A percentile compares a stretch with the other conserved stretches of the same genome.
Conservation (phyloP, 2,113 vertebrate genomes). For the Dipodomys merriami region DNA sequence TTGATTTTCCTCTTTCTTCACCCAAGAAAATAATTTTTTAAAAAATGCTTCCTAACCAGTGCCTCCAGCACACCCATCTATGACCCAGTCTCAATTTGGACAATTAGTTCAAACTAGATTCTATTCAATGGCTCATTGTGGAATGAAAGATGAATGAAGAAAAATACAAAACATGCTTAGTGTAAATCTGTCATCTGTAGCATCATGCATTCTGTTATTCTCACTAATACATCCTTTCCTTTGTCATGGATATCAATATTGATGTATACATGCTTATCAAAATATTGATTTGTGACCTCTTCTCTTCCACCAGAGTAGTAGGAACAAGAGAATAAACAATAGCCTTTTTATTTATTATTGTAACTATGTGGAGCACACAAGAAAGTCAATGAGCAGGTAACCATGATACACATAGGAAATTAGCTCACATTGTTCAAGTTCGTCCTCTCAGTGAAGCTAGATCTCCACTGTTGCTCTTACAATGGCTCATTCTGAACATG, state of each 20-base stretch:
- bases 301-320: not conserved
- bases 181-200: not conserved
- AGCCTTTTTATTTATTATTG: not conserved
- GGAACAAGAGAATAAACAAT: not conserved
- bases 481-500: not conserved
- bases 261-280: not conserved
- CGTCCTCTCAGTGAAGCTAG: not conserved
- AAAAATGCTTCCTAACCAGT: slow-evolving; percentile 35
- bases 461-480: fast-evolving
- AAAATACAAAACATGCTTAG: not conserved
- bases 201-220: fast-evolving
- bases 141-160: not conserved
- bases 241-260: not conserved
- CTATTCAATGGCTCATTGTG: slow-evolving; percentile 43
- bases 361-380: not conserved
- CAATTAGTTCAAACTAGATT: slow-evolving; percentile 22
- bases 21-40: slow-evolving; percentile 2
- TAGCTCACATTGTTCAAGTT: not conserved
- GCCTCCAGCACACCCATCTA: slow-evolving; percentile 10
- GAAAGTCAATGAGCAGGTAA: not conserved
- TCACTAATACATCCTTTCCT: not conserved
- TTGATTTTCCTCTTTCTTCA: slow-evolving; percentile 53
- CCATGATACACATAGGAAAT: not conserved
- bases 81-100: slow-evolving; percentile 14
- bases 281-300: not conserved